These are phyloP conservation scores for Atherinomorus stipes DNA, from an alignment of 2,113 vertebrate species.

Conservation along the genomic window DNA sequence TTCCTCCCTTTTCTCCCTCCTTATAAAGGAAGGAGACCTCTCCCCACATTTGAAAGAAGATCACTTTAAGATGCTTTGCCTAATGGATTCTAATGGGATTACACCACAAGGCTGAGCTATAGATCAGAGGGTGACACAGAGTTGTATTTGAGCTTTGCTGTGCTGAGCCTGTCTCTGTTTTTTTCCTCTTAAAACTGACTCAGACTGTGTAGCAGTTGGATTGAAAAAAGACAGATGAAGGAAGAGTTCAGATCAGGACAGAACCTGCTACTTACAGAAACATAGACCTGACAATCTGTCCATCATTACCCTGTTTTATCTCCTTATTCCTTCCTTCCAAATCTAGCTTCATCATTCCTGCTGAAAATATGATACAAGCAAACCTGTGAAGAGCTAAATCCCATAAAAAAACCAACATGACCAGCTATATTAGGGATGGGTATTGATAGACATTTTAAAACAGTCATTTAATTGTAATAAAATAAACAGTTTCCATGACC, in stretches of 20 bases:
- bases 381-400: no score
- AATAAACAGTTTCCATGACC: no score
- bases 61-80: constrained; percentile 63
- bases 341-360: no score
- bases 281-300: constrained; percentile 21
- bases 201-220: neutral
- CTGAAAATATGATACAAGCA: no score
- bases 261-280: constrained; percentile 65
- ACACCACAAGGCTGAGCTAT: constrained; percentile 54
- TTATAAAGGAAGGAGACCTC: constrained; percentile 43
- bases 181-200: constrained; percentile 8
- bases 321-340: neutral
- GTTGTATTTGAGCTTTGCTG: constrained; percentile 20
- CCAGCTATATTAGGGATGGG: no score
- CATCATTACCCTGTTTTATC: neutral
- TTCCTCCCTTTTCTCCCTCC: constrained; percentile 14
- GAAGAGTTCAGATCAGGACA: constrained; percentile 11
- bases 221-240: constrained; percentile 9
- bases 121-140: constrained; percentile 11
- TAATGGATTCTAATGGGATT: constrained; percentile 79
- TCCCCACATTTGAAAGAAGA: constrained; percentile 56
- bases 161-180: constrained; percentile 1
- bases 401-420: no score
- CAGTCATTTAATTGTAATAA: no score
- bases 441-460: no score